Evolutionary conservation across 2,113 vertebrate genomes (phyloP).

Genomic region (Ictalurus furcatus): DNA sequence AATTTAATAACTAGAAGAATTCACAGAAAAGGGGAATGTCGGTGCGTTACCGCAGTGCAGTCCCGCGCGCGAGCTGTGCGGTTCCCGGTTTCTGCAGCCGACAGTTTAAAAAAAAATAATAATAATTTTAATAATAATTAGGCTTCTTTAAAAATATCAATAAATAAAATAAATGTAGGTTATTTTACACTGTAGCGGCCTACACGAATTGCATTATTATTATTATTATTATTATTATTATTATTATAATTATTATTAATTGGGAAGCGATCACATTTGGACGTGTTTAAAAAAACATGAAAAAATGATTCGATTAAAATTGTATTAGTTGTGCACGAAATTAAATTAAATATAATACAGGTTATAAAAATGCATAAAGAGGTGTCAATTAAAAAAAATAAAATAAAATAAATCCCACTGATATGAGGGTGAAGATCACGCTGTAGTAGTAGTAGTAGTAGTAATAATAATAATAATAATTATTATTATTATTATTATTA

Average conservation of each 20-base stretch:
- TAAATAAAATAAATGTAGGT: not conserved
- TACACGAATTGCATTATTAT: too few relatives aligned
- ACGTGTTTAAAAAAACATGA: not conserved
- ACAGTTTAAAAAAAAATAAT: too few relatives aligned
- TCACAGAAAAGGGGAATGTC: not conserved
- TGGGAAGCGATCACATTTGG: not conserved
- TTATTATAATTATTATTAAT: too few relatives aligned
- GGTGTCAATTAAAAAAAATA: not conserved
- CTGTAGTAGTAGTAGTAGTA: not conserved
- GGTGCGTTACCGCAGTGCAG: not conserved
- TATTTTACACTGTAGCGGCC: not conserved
- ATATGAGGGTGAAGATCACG: not conserved
- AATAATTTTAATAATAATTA: too few relatives aligned
- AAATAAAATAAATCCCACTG: not conserved
- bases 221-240: too few relatives aligned
- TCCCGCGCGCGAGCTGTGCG: not conserved
- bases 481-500: too few relatives aligned
- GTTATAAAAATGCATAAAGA: not conserved
- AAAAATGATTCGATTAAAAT: not conserved
- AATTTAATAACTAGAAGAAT: not conserved
- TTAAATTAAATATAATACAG: not conserved
- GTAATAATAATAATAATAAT: constrained; percentile 2
- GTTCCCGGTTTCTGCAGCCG: not conserved
- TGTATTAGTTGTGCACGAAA: not conserved
- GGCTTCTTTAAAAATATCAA: not conserved